Evolutionary conservation across 2,797 vertebrate species (phyloP), one percentile per base, ranked within the genome.

Genomic region (Pagetopsis macropterus): DNA sequence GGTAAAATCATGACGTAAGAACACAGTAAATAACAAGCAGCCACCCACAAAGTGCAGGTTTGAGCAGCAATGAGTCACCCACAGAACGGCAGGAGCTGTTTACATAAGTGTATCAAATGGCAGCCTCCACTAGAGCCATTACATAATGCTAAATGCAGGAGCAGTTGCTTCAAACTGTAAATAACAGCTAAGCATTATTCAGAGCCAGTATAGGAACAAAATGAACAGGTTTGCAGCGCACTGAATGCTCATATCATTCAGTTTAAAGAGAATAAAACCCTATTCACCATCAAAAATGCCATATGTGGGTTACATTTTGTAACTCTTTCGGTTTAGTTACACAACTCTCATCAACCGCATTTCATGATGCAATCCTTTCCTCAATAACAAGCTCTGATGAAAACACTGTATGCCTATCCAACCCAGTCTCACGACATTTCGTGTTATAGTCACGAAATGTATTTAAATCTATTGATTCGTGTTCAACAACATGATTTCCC

Each of bases 61-160:
- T 82, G 54, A 79, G 81, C 67, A 76, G 82, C 49, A 65, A 73
- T 91, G 88, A 91, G 89, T 90, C 89, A 89, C 72, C 56, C 49
- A 40, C 33, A 58, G 75, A 82, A 43, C 71, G 52, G 84, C 88
- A 83, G 74, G 76, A 84, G 80, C 71, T 78, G 86, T 87, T 91
- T 91, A 89, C 78, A 84, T 86, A 91, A 89, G 76, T 76, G 72
- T 49, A 76, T 78, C 72, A 78, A 86, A 83, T 55, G 63, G 62
- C 33, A 63, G 78, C 73, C 70, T 83, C 76, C 75, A 23, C 77
- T 48, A 52, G 21, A 81, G 78, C 43, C 16, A 16, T 91, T 89
- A 81, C 78, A 71, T 84, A 91, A 92, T 31, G 19, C 70, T 41
- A 65, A 75, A 70, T 54, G 51, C 50, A 54, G 66, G 66, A 70